These are phyloP conservation scores for Cololabis saira DNA, from an alignment of 2,113 vertebrate species.

Conservation along the genomic window DNA sequence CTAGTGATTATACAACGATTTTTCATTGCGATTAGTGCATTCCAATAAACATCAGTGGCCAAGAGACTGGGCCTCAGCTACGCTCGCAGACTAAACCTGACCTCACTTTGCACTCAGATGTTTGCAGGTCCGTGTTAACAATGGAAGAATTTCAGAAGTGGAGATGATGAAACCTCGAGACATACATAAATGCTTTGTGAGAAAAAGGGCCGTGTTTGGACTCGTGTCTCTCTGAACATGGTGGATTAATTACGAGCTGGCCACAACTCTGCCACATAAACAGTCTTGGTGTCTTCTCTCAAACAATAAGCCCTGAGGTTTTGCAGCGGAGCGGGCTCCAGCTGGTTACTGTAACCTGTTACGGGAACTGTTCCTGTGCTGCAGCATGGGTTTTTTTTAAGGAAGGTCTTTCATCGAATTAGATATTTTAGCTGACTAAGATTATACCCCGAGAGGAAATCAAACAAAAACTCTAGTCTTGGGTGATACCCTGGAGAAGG, in stretches of 20 bases:
- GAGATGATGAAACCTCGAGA: too few species aligned
- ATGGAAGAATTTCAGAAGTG: too few species aligned
- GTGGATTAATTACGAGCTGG: constrained; percentile 2
- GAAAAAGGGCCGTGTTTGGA: too few species aligned
- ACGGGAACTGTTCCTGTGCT: constrained; percentile 40
- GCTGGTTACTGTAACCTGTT: constrained; percentile 48
- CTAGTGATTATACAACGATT: neutral
- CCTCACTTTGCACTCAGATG: too few species aligned
- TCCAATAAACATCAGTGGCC: neutral
- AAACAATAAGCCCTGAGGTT: constrained; percentile 44
- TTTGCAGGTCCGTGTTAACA: too few species aligned
- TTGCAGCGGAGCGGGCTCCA: constrained; percentile 6
- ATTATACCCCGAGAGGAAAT: constrained; percentile 55
- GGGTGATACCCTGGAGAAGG: constrained; percentile 36
- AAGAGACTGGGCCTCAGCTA: neutral
- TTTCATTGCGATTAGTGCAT: neutral
- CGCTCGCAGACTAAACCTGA: too few species aligned
- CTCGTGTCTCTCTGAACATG: too few species aligned
- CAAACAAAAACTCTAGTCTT: constrained; percentile 55
- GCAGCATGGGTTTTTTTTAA: constrained; percentile 12
- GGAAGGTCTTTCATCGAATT: constrained; percentile 30
- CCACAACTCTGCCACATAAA: constrained; percentile 54
- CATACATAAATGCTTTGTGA: too few species aligned
- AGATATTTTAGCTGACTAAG: constrained; percentile 61
- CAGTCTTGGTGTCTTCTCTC: constrained; percentile 31